Base-by-base conservation (phyloP, 2,113 vertebrate genomes). In the Telmatochromis sp. region DNA sequence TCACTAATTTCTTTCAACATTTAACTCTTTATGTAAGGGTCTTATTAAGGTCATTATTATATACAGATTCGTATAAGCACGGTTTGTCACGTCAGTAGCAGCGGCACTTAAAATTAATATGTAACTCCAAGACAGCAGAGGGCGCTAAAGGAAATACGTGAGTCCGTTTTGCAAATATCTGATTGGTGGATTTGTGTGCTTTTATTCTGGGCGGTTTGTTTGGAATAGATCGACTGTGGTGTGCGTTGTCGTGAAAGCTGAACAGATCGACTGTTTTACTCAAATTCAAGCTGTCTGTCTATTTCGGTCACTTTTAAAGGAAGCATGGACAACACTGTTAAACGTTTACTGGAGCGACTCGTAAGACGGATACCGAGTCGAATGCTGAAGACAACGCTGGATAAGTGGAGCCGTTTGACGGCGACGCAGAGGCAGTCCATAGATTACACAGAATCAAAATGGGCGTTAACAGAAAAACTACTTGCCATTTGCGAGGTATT, bases 341-440 rank as follows among this genome's bases (percentile, higher is more conserved):
- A 91, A 0, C 93, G 95, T 55, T 95, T 97, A 26, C 89, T 99
- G 65, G 96, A 95, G 79, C 97, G 96, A 63, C 95, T 96, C 3
- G 65, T 99, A 1, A 84, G 96, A 15, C 97, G 95, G 94, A 97
- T 98, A 17, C 97, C 97, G 6, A 60, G 86, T 3, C 75, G 37
- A 15, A 90, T 95, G 87, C 93, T 98, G 2, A 87, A 87, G 85
- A 15, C 31, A 4, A 87, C 96, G 19, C 89, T 99, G 37, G 93
- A 95, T 9, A 90, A 94, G 3, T 99, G 99, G 98, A 95, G 91
- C 4, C 97, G 97, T 83, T 88, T 99, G 13, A 95, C 97, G 1
- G 90, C 90, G 51, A 51, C 19, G 0, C 97, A 98, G 51, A 94
- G 96, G 21, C 80, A 93, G 13, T 88, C 93, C 1, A 0, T 99